Evolutionary conservation across 2,888 invertebrate species (phyloP), one percentile per base, ranked within the genome.

Genomic region (Caenorhabditis afra): DNA sequence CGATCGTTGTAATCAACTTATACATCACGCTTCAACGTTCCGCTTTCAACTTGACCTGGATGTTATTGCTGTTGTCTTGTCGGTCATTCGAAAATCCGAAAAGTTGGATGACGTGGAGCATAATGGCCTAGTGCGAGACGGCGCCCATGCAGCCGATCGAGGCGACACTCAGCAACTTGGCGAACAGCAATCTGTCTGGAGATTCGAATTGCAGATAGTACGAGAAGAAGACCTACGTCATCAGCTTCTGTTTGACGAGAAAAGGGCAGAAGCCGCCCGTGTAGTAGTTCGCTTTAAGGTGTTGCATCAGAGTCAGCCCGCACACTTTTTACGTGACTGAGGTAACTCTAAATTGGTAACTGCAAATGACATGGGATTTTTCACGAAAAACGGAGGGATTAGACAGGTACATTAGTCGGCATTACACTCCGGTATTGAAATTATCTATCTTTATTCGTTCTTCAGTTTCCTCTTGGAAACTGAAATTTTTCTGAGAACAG

Each of bases 31-130:
- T 16, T 14, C 45, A 3, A 16, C 73, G 16, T 44, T 64, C 64
- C 44, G 64, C 58, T n/a, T 47, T 50, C 20, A 50, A 49, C 37
- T 73, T 64, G 20, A 73, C 73, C 50, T 64, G 64, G 37, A 73
- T 12, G n/a, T 37, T 41, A 1, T 55, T 29, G 50, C 50, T 50
- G 23, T 50, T 58, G 18, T 73, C 73, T 16, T 49, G 44, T 0
- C 64, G 57, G 10, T 73, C 58, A 8, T 12, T 5, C 4, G 73
- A 64, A 3, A 22, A 8, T 16, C 18, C 49, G 12, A 73, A 37
- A 1, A 73, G n/a, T 20, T 16, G 3, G 41, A 73, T 64, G 20
- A 55, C 55, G 2, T 52, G 41, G 18, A 65, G 3, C 5, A 58
- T n/a, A 16, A 64, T 57, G 50, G 39, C 22, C 7, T 57, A 57